Percentiles rank a stretch among this genome's conserved stretches.
These are phyloP conservation scores for Euplagia quadripunctaria DNA, from an alignment of 2,888 invertebrate species.

Conservation along the genomic window DNA sequence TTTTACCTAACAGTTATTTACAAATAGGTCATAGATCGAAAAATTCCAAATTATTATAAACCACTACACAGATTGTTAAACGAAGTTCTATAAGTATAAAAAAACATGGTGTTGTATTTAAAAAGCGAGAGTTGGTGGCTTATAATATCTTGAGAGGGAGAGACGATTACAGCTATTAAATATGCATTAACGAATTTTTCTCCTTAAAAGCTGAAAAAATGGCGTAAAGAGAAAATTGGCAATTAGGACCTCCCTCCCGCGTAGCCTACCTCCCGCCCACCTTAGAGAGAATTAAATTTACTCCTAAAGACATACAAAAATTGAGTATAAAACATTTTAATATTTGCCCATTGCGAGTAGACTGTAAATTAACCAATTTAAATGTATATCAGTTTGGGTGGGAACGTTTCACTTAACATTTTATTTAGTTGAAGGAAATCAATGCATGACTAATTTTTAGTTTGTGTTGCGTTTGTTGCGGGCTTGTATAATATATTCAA, in stretches of 20 bases:
- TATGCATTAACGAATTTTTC: constrained; percentile 88
- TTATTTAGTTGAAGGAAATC: neutral
- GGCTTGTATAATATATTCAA: neutral
- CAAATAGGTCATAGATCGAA: neutral
- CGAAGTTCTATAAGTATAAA: constrained; percentile 34
- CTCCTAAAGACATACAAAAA: constrained; percentile 80
- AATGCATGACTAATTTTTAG: neutral
- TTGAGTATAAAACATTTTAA: constrained; percentile 74
- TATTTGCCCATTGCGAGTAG: constrained; percentile 63
- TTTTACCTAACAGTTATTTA: neutral
- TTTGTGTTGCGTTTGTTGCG: neutral
- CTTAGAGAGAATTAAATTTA: constrained; percentile 78
- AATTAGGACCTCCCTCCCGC: constrained; percentile 71
- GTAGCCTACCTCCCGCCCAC: constrained; percentile 47
- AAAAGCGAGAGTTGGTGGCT: constrained; percentile 60
- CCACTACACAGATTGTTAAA: constrained; percentile 33
- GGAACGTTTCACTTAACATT: constrained; percentile 5
- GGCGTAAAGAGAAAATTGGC: constrained; percentile 86
- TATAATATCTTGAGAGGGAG: constrained; percentile 70
- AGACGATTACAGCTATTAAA: constrained; percentile 85
- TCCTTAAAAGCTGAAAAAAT: constrained; percentile 85
- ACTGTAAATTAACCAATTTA: constrained; percentile 64
- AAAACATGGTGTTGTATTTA: constrained; percentile 50
- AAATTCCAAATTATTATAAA: constrained; percentile 13
- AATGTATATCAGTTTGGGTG: constrained; percentile 54